These are phyloP conservation scores for Colossoma macropomum DNA, from an alignment of 2,113 vertebrate species.

Conservation along the genomic window DNA sequence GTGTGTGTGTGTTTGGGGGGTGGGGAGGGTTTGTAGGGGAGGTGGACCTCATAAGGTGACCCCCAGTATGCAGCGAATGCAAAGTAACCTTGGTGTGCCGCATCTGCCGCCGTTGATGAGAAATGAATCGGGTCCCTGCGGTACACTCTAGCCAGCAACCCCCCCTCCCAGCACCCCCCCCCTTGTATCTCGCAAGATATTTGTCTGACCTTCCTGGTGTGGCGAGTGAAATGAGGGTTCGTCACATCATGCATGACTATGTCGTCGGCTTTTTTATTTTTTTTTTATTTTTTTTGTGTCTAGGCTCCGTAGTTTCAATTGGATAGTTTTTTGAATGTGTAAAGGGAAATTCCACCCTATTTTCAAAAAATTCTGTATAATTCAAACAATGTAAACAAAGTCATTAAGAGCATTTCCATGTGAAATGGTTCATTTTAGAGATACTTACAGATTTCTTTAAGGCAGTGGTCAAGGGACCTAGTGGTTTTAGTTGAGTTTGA, in stretches of 20 bases:
- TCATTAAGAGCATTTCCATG: no score
- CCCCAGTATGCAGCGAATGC: slow-evolving; percentile 62
- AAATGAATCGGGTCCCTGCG: slow-evolving; percentile 58
- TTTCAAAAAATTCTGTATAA: no score
- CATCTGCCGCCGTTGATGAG: slow-evolving; percentile 58
- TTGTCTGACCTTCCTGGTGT: slow-evolving; percentile 41
- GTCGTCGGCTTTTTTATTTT: not conserved
- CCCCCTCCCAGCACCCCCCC: not conserved
- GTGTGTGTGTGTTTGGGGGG: not conserved
- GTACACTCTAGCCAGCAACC: slow-evolving; percentile 12
- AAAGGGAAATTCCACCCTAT: no score
- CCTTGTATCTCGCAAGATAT: slow-evolving; percentile 35
- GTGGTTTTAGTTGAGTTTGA: no score
- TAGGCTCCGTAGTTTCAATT: not conserved
- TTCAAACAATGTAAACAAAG: no score
- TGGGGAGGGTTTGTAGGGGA: slow-evolving; percentile 19
- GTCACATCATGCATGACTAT: not conserved
- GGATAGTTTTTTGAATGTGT: not conserved
- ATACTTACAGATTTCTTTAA: no score
- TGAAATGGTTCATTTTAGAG: no score
- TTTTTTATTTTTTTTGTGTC: not conserved
- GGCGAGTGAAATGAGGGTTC: slow-evolving; percentile 16
- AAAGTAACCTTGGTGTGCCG: slow-evolving; percentile 59
- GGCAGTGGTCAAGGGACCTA: no score
- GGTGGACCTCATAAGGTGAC: slow-evolving; percentile 62